Base-by-base conservation (phyloP, 2,113 vertebrate genomes). In the Hemibagrus wyckioides region DNA sequence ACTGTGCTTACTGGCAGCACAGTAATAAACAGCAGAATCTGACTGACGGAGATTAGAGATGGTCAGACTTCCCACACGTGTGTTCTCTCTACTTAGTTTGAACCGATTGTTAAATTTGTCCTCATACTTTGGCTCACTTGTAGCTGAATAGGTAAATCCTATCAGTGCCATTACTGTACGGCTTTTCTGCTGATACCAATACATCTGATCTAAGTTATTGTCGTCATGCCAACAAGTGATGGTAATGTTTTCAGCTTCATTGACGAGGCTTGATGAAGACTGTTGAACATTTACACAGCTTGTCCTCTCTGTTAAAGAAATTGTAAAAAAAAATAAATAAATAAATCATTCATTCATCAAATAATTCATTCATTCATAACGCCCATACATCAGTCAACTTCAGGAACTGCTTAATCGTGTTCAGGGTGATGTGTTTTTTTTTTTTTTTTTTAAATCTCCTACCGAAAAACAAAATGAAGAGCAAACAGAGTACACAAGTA, bases 21-120 rank as follows among this genome's bases (percentile, higher is more conserved):
- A 95, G 90, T 92, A 95, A 89, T 93, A 95, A 84, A 93, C 85
- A 88, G 93, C 93, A 1, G 92, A 91, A 84, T 94, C 89, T 91
- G 89, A 83, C 6, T 2, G 2, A 0, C 0, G 71, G 11, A 85
- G 23, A 0, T 48, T 63, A 63, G 4, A 7, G 39, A 95, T 92
- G 0, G 41, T 88, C 48, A 95, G 90, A 25, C 41, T 39, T 90
- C 92, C 4, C 23, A 14, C 84, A 21, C 52, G 5, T 50, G 2
- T 57, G 39, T 3, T 33, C 0, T 80, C 1, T 75, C 76, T 87
- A 36, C 69, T 79, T 48, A 88, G 25, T 33, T 11, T 67, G 52
- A 90, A 86, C 15, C 71, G 15, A 4, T 75, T 9, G 33, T 39
- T 28, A 84, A 90, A 89, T 23, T 30, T 88, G 30, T 25, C 9